Base-by-base conservation (phyloP, 1,140 invertebrate genomes). In the Mycetomoellerius zeteki region DNA sequence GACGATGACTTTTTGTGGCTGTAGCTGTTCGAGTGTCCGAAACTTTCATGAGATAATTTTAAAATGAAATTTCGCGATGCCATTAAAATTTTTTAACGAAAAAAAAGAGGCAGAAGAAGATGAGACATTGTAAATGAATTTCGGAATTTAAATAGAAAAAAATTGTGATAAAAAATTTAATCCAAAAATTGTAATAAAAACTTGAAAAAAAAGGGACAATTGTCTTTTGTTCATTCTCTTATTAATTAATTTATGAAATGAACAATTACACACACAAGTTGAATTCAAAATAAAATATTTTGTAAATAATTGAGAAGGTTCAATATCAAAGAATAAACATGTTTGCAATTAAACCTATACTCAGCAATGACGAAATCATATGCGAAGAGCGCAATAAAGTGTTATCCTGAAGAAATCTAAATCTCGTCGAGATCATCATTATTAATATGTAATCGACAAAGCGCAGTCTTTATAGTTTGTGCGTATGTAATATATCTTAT, bases 361-460 rank as follows among this genome's bases (percentile, higher is more conserved):
- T 80, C 47, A 54, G 47, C 6, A 30, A 52, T 84, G 24, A 50
- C 47, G 27, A 12, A 84, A 75, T 43, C 54, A 5, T 19, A 19
- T 1, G 16, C 52, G 52, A 10, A 67, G 47, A 73, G 27, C 30
- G 75, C 37, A 43, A 5, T 77, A 81, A 81, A 56, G 10, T 43
- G 37, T 72, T 72, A 47, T 62, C 19, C 54, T 8, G 37, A 19
- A 62, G n/a, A 84, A 50, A 50, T 47, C 52, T 58, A 19, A 58
- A 47, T 21, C 47, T 47, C 19, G 24, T 27, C 52, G 52, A 56
- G 33, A 19, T 75, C 73, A 62, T 84, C 80, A 75, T 56, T 84
- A 73, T 84, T 84, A 75, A 84, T 75, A 37, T 37, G 33, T 37
- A 75, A 71, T 71, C 33, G 65, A 0, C 78, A 58, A 75, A 72